Evolutionary conservation across 2,797 vertebrate species (phyloP).

Genomic region (Chlorospingus semifuscus): DNA sequence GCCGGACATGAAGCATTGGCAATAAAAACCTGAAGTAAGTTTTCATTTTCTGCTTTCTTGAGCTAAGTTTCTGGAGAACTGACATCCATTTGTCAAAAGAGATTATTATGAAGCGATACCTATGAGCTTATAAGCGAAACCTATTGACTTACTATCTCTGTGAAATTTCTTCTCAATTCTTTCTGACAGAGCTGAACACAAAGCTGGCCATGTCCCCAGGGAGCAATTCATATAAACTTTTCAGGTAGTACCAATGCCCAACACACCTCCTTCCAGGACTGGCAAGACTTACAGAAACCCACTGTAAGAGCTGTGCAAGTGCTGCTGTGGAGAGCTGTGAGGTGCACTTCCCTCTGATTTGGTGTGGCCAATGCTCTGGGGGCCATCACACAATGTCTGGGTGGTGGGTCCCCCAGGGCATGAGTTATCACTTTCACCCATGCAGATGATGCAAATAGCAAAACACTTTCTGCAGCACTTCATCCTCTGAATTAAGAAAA

Average conservation of each 20-base stretch:
- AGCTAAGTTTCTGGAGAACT: constrained; percentile 29
- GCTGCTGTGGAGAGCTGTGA: not conserved
- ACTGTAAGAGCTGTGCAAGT: not conserved
- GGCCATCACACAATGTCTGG: not conserved
- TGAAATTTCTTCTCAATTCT: constrained; percentile 34
- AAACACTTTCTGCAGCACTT: not conserved
- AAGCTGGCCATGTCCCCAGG: not conserved
- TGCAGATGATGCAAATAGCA: not conserved
- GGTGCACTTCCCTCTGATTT: not conserved
- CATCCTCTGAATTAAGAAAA: not conserved
- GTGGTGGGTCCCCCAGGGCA: not conserved
- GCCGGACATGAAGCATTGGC: not conserved
- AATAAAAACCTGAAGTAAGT: constrained; percentile 31
- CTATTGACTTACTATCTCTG: constrained; percentile 33
- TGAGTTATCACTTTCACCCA: not conserved
- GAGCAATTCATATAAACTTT: constrained; percentile 41
- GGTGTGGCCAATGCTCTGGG: fast-evolving
- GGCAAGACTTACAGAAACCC: constrained; percentile 6
- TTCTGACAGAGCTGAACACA: not conserved
- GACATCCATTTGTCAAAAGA: constrained; percentile 43
- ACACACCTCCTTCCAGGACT: not conserved
- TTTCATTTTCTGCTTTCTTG: constrained; percentile 55
- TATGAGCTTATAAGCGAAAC: not conserved
- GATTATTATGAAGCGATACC: constrained; percentile 6
- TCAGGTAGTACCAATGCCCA: constrained; percentile 2